Conservation (phyloP, 37 sponge, comb jelly and placozoan genomes). For the Mnemiopsis leidyi region DNA sequence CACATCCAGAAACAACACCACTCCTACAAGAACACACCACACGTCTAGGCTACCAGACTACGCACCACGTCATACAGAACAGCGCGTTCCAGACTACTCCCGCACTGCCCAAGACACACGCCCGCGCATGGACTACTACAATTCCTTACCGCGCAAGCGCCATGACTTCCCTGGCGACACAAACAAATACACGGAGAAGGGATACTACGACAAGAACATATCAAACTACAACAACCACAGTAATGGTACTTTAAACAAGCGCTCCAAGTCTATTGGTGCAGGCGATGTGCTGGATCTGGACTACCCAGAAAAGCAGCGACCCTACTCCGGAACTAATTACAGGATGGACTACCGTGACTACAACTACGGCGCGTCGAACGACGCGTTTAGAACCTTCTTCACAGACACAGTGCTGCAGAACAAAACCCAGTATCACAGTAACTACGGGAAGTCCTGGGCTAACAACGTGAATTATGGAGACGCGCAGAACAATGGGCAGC, state of each 20-base stretch:
- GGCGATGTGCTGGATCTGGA: conserved; percentile 11
- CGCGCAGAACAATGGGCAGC: not conserved
- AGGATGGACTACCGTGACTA: not conserved
- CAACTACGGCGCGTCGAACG: not conserved
- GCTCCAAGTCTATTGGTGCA: conserved; percentile 11
- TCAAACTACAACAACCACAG: not conserved
- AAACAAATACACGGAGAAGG: not conserved
- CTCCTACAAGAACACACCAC: not conserved
- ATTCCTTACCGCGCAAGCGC: conserved; percentile 1
- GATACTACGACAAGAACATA: conserved; percentile 11
- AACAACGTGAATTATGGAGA: not conserved
- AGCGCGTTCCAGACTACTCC: not conserved
- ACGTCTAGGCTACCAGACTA: not conserved
- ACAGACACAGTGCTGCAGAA: conserved; percentile 32
- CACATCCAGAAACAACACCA: not conserved
- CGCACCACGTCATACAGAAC: not conserved
- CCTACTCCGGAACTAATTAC: not conserved
- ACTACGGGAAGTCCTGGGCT: not conserved
- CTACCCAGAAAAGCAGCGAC: not conserved
- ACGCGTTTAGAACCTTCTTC: conserved; percentile 1
- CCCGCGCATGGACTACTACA: not conserved
- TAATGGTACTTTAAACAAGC: not conserved
- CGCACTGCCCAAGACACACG: not conserved
- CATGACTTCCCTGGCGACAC: not conserved
- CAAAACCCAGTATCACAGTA: not conserved